phyloP scores from a whole-genome alignment of 1,140 invertebrate genomes.

The Leptopilina clavipes region DNA sequence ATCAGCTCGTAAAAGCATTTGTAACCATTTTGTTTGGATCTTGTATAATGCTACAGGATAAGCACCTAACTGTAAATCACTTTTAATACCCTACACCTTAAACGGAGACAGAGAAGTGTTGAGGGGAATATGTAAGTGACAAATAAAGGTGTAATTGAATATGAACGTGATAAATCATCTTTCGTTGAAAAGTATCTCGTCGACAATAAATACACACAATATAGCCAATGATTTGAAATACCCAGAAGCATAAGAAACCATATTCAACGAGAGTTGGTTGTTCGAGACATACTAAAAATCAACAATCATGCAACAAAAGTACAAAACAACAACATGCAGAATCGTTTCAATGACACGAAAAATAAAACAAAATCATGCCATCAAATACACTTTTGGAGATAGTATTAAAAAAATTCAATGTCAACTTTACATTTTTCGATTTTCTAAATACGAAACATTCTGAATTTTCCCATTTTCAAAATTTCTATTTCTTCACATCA shows the following conservation, averaged over 20 bases:
- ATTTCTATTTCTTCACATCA: too few species aligned
- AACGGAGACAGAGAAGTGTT: constrained; percentile 31
- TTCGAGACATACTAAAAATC: neutral
- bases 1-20: constrained; percentile 34
- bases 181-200: constrained; percentile 36
- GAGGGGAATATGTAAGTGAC: constrained; percentile 33
- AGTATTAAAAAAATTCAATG: too few species aligned
- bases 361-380: too few species aligned
- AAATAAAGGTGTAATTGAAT: constrained; percentile 34
- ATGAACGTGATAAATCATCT: constrained; percentile 34
- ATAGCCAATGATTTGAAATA: neutral
- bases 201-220: constrained; percentile 33
- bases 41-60: constrained; percentile 12
- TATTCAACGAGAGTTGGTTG: neutral
- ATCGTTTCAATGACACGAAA: too few species aligned
- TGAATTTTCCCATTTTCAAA: too few species aligned
- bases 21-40: constrained; percentile 30
- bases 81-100: constrained; percentile 31
- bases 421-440: too few species aligned
- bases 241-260: neutral
- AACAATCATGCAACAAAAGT: neutral
- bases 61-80: constrained; percentile 32
- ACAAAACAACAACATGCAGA: too few species aligned
- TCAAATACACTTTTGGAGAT: too few species aligned
- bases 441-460: too few species aligned